Base-by-base conservation (phyloP, 2,797 vertebrate species). In the Selene dorsalis region DNA sequence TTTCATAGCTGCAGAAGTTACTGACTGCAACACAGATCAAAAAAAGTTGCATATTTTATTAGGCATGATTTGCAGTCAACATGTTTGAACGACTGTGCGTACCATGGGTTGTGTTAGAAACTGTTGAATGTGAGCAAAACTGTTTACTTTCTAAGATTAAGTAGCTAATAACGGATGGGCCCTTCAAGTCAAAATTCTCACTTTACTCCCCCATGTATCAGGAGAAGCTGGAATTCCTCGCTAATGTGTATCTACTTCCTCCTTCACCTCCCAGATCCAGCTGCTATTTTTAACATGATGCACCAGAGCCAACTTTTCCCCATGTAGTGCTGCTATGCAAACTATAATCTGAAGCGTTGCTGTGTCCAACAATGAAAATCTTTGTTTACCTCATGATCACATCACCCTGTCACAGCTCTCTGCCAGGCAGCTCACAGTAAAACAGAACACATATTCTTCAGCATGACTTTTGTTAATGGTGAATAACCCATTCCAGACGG, bases 191-290 rank as follows among this genome's bases (percentile, higher is more conserved):
- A 30, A 67, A 74, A 68, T 70, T 50, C 8, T 82, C 50, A 52
- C 57, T 80, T 70, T 18, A 38, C 67, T 73, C 35, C 55, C 75
- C n/a, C 41, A 12, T 60, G 70, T 20, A 58, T 32, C 45, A 35
- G 65, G 65, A 41, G 32, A 47, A 43, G 6, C 80, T 84, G 70
- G 58, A 88, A 84, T 81, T 88, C 76, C 82, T 87, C 73, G 28
- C 65, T 83, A 79, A 82, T 82, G 61, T 84, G 84, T 84, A 75
- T 88, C 84, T 81, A 60, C 76, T 89, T 57, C 66, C 74, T 79
- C 52, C 56, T 79, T 84, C 68, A 84, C 62, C 65, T 86, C 68
- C 66, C 68, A 77, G 69, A 84, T 87, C 69, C 68, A 68, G 79
- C 61, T 28, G 61, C 83, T 89, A 77, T 87, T 87, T 91, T 83